These are phyloP conservation scores for mouse (Mus musculus) DNA, from an alignment of 2,113 vertebrate genomes.

Conservation along the genomic window GRCm39 chr4:47777501-47778000, in stretches of 20 bases:
- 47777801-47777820: conserved; percentile 33
- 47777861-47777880: conserved; percentile 30
- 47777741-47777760: conserved; percentile 37
- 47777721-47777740: conserved; percentile 39
- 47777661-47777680: background rate
- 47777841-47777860: conserved; percentile 46
- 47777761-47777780: conserved; percentile 27
- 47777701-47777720: conserved; percentile 52
- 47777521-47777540: background rate
- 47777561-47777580: background rate
- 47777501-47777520: background rate
- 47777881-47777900: conserved; percentile 14
- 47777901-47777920: conserved; percentile 24
- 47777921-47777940: conserved; percentile 42
- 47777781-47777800: conserved; percentile 61
- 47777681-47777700: conserved; percentile 24
- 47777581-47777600: conserved; percentile 21
- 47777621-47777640: background rate
- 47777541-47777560: background rate
- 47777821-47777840: background rate
- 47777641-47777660: background rate
- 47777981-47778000: conserved; percentile 35
- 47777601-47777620: background rate
- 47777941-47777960: conserved; percentile 12
- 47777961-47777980: conserved; percentile 46